Conservation (phyloP, 1,140 invertebrate species). For the Solenopsis fugax region DNA sequence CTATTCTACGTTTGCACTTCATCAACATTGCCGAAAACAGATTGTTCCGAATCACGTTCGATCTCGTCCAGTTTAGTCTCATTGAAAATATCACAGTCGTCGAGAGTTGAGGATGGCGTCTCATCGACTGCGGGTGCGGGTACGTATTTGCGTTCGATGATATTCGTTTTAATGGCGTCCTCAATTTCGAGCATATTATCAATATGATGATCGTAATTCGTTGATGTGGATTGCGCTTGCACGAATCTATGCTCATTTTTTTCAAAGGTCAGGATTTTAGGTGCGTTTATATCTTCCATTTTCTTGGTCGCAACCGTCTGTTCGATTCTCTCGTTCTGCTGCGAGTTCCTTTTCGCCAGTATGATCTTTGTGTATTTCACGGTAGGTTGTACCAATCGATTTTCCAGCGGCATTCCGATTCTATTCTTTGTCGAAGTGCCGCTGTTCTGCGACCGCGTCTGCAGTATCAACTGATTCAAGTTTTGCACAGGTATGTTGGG, state of each 20-base stretch:
- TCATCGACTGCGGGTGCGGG: slow-evolving; percentile 67
- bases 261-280: slow-evolving; percentile 75
- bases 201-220: slow-evolving; percentile 56
- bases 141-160: slow-evolving; percentile 78
- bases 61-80: slow-evolving; percentile 21
- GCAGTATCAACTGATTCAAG: slow-evolving; percentile 72
- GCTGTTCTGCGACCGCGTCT: slow-evolving; percentile 76
- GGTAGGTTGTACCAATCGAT: slow-evolving; percentile 73
- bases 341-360: slow-evolving; percentile 84
- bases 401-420: slow-evolving; percentile 67
- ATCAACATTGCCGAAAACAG: neutral
- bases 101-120: slow-evolving; percentile 55
- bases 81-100: slow-evolving; percentile 33
- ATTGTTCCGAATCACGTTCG: slow-evolving; percentile 7
- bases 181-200: slow-evolving; percentile 78
- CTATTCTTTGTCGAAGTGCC: slow-evolving; percentile 67
- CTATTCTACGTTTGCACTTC: slow-evolving; percentile 41
- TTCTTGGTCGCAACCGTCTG: slow-evolving; percentile 81
- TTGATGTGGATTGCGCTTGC: slow-evolving; percentile 51
- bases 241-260: slow-evolving; percentile 73
- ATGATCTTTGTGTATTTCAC: slow-evolving; percentile 88
- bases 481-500: slow-evolving; percentile 65
- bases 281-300: slow-evolving; percentile 66
- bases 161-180: slow-evolving; percentile 81
- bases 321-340: slow-evolving; percentile 75